Base-by-base conservation (phyloP, 2,888 invertebrate species). In the Tachystola acroxantha region DNA sequence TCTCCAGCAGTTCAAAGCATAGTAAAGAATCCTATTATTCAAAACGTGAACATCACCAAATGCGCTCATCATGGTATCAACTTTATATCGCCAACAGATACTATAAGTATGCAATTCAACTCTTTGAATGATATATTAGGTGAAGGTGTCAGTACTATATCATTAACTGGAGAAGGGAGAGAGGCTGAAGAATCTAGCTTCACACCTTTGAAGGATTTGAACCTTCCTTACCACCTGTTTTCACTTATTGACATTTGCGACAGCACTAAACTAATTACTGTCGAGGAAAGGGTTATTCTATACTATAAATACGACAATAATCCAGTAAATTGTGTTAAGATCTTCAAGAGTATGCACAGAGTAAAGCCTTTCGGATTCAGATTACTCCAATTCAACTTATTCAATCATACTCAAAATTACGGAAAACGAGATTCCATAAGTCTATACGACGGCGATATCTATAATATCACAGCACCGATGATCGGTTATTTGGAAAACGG, bases 281-380 rank as follows among this genome's bases (percentile, higher is more conserved):
- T 99, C 1, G 95, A 96, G 69, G 97, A 98, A 64, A 89, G 98
- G 31, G 91, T 98, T 3, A 76, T 99, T 0, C 69, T 99, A 11
- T 99, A 98, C 69, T 98, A 97, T 77, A 99, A 98, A 71, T 99
- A 99, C 62, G 97, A 97, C 62, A 97, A 97, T 53, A 92, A 94
- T 69, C 96, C 98, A 0, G 95, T 98, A 0, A 99, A 98, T 67
- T 99, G 99, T 66, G 95, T 99, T 0, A 99, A 99, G 77, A 96
- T 98, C 51, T 97, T 99, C 68, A 93, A 94, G 37, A 95, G 96
- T 43, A 91, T 92, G 41, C 94, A 92, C 61, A 90, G 93, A 43
- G 92, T 94, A 0, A 97, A 97, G 64, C 94, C 94, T 9, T 91
- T 98, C 56, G 97, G 97, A 6, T 94, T 98, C 58, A 89, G 98